A percentile compares a stretch with the other conserved stretches of the same genome.
Conservation (phyloP, 2,888 invertebrate species). For the Dilophus febrilis region DNA sequence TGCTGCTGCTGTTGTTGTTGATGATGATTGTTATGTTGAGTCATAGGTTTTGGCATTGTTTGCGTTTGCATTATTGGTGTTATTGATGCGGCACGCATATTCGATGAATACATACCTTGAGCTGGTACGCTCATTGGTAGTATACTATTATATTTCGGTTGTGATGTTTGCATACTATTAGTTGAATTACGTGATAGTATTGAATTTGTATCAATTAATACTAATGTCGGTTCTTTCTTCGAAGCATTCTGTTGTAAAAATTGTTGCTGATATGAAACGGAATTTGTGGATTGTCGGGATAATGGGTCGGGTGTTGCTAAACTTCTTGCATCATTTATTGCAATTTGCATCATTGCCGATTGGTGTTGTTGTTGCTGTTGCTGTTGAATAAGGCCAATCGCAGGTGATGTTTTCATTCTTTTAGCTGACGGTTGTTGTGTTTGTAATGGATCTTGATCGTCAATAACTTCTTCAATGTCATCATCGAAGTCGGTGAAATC, state of each 20-base stretch:
- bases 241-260: slow-evolving; percentile 8
- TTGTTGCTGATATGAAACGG: slow-evolving; percentile 8
- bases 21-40: slow-evolving; percentile 5
- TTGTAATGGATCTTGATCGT: slow-evolving; percentile 35
- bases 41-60: slow-evolving; percentile 34
- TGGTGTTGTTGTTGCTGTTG: slow-evolving; percentile 5
- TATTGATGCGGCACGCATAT: slow-evolving; percentile 22
- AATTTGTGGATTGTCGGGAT: background rate
- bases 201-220: slow-evolving; percentile 64
- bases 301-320: slow-evolving; percentile 10
- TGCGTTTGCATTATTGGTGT: slow-evolving; percentile 41
- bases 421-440: slow-evolving; percentile 28
- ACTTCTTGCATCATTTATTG: slow-evolving; percentile 28
- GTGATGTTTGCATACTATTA: too few relatives aligned
- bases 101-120: too few relatives aligned
- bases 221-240: slow-evolving; percentile 57
- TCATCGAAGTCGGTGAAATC: slow-evolving; percentile 26
- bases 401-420: background rate
- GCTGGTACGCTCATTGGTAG: too few relatives aligned
- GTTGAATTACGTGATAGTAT: slow-evolving; percentile 26
- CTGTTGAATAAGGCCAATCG: too few relatives aligned
- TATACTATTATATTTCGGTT: too few relatives aligned
- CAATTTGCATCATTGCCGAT: slow-evolving; percentile 16
- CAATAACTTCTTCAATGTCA: slow-evolving; percentile 33
- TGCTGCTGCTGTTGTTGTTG: background rate